Conservation (phyloP, 1,140 invertebrate species). For the Orchesella cincta region DNA sequence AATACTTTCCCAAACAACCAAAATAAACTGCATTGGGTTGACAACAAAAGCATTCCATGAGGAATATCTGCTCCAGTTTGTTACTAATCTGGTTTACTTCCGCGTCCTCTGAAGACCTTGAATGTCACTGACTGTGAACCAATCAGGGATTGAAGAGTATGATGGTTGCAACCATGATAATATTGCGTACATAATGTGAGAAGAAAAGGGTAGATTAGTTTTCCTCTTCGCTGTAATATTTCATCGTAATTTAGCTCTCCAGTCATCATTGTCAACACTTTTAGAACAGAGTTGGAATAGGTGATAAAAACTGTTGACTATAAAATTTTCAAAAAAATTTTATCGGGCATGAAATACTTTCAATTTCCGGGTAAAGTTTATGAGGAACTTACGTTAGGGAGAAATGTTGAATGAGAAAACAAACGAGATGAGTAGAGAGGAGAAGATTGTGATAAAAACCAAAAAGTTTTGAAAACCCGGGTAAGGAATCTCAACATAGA, state of each 20-base stretch:
- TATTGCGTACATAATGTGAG: conserved; percentile 46
- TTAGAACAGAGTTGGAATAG: not conserved
- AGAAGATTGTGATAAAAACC: conserved; percentile 35
- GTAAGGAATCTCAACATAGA: conserved; percentile 32
- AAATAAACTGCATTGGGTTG: not conserved
- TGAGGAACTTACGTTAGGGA: conserved; percentile 34
- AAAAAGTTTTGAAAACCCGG: conserved; percentile 34
- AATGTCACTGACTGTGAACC: conserved; percentile 52
- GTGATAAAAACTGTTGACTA: conserved; percentile 1
- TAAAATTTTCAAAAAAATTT: conserved; percentile 19
- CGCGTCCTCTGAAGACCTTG: conserved; percentile 41
- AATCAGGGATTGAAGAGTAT: conserved; percentile 51
- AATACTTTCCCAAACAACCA: conserved; percentile 16
- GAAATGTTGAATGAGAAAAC: conserved; percentile 30
- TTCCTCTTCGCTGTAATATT: conserved; percentile 35
- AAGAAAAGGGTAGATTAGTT: conserved; percentile 29
- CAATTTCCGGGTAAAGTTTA: not conserved
- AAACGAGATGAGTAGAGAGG: conserved; percentile 25
- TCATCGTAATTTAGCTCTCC: conserved; percentile 45
- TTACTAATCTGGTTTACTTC: conserved; percentile 33
- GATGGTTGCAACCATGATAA: conserved; percentile 49
- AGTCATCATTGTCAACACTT: conserved; percentile 45
- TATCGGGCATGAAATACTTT: not conserved
- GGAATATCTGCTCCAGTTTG: conserved; percentile 39
- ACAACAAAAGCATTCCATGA: conserved; percentile 38